Base-by-base conservation (phyloP, 2,113 vertebrate species). In the Hystrix cristata region DNA sequence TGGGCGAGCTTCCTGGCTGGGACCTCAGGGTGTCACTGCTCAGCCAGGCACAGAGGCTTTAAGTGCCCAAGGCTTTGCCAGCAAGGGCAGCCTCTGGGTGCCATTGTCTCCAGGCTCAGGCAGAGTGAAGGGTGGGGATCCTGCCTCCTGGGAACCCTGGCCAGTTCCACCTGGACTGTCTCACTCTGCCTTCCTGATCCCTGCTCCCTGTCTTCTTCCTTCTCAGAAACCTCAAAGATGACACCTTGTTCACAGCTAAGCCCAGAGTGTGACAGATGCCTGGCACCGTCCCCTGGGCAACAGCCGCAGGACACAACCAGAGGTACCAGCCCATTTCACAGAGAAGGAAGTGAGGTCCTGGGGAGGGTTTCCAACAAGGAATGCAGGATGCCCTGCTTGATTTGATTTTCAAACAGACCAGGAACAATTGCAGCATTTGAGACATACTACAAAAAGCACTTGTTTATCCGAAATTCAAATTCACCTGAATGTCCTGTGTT, bases 391-490 rank as follows among this genome's bases (percentile, higher is more conserved):
- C 59, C 46, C 38, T 4, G 65, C 69, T 85, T 64, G 31, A 19
- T 71, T 29, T 76, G 78, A 82, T n/a, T 67, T 81, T 81, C 38
- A 21, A 38, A 76, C 31, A 87, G 92, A 72, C 2, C 19, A 72
- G 23, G 46, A 81, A 59, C 48, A 25, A 31, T 78, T 1, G 21
- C 31, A 48, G 67, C 64, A 21, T 48, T 31, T 69, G 60, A 74
- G 76, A 78, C 5, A 3, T 15, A 48, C 7, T 27, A 84, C 78
- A 87, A 83, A 95, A 72, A 51, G 15, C 55, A 43, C 23, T 8
- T 8, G 27, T 72, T 85, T 81, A 82, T 92, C 74, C 72, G n/a
- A 57, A 94, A 83, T 62, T 95, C 62, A 82, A 16, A 27, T 25
- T 23, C 53, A 92, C 38, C 59, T 76, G n/a, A 31, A 48, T 62